Percentiles rank a stretch among this genome's conserved stretches.
Conservation (phyloP, 2,797 vertebrate species). For the Chiloscyllium punctatum region DNA sequence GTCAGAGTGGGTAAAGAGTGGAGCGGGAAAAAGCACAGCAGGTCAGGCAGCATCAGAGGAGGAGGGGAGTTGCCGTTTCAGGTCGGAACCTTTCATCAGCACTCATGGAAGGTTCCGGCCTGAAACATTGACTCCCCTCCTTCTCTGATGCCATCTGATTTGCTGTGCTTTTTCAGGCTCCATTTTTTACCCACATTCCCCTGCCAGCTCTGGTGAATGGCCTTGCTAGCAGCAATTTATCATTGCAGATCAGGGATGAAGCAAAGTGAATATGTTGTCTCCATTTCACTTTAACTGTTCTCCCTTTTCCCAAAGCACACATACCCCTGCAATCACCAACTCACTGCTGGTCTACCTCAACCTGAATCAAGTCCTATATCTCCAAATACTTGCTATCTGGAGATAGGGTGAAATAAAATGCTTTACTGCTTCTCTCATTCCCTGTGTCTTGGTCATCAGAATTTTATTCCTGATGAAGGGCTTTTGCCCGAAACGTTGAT, state of each 20-base stretch:
- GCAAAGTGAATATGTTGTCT: neutral
- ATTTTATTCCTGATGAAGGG: no score
- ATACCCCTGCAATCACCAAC: neutral
- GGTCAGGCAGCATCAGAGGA: no score
- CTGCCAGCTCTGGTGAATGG: neutral
- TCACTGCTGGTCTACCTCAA: neutral
- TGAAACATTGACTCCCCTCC: no score
- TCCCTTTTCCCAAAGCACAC: no score
- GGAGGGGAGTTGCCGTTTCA: no score
- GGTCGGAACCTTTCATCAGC: no score
- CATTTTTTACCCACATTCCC: neutral
- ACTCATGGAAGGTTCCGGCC: no score
- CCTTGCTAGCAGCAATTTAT: neutral
- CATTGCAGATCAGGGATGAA: neutral
- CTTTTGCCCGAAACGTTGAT: no score
- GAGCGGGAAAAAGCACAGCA: no score
- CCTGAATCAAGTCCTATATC: neutral
- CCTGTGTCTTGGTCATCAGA: neutral
- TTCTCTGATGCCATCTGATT: no score
- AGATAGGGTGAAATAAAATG: neutral
- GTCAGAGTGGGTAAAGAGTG: no score
- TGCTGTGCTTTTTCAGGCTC: no score
- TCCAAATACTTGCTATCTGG: neutral
- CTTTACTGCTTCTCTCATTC: neutral
- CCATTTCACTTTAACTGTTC: neutral